Base-by-base conservation (phyloP, 2,113 vertebrate genomes). In the Mionectes macconnelli region DNA sequence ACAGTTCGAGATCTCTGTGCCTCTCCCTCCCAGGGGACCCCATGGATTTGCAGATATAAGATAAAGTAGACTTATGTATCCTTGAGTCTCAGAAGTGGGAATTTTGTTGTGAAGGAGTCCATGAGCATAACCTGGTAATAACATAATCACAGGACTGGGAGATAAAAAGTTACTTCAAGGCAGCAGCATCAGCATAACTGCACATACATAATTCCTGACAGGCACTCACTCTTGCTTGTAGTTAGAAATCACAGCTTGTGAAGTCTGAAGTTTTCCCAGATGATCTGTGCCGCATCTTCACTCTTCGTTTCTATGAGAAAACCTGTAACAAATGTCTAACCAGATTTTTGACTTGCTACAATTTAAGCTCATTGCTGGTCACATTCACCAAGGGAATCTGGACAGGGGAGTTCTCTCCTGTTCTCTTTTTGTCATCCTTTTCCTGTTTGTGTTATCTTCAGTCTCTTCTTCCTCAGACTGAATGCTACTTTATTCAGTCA, bases 151-250 rank as follows among this genome's bases (percentile, higher is more conserved):
- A 25, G 18, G 33, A 28, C 18, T 35, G 27, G 47, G 35, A 73
- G 39, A 33, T 52, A 59, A 60, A 73, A 87, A 7, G 27, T 40
- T 39, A 37, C n/a, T 28, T 77, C 50, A 63, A 69, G 22, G 42
- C 64, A 91, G 42, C 28, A 45, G 25, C 49, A 33, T 52, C 0
- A 0, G 23, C 0, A 1, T 56, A 73, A 59, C 47, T 56, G 16
- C 30, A 20, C 1, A 5, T 35, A 35, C 28, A 4, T 42, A 30
- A 47, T n/a, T 87, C 64, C 60, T 78, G 60, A 50, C 12, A 40
- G 60, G 39, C n/a, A 25, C 19, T 75, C 35, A 47, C n/a, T 84
- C 42, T 55, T 8, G 20, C 33, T 30, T 62, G 20, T 13, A 67
- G 59, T 45, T 74, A 68, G 64, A 87, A 85, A 64, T 5, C 24